Conservation (phyloP, 1,140 invertebrate species). For the Bombus sibiricus region DNA sequence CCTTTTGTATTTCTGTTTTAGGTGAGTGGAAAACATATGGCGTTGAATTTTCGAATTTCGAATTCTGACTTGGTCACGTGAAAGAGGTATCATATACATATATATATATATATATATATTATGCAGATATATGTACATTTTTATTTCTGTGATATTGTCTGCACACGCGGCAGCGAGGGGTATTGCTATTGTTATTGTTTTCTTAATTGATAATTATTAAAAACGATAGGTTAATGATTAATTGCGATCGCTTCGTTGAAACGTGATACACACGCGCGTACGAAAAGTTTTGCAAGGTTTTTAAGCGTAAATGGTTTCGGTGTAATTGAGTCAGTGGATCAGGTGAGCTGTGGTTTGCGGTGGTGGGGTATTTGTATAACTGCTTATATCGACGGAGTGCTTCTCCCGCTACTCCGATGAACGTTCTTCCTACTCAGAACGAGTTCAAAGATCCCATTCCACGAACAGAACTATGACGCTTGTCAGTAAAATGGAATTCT, state of each 20-base stretch:
- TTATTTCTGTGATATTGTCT: too few relatives aligned
- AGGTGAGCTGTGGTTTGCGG: not conserved
- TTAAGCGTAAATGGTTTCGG: not conserved
- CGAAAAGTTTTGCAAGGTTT: slow-evolving; percentile 8
- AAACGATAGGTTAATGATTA: not conserved
- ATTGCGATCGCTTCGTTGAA: slow-evolving; percentile 5
- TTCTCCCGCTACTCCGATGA: slow-evolving; percentile 8
- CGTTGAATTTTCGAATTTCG: not conserved
- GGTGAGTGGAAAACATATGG: slow-evolving; percentile 53
- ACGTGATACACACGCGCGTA: not conserved
- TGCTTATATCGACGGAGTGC: not conserved
- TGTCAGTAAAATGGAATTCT: slow-evolving; percentile 35
- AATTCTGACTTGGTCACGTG: not conserved
- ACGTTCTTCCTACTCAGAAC: slow-evolving; percentile 28
- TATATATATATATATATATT: too few relatives aligned
- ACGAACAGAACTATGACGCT: slow-evolving; percentile 18
- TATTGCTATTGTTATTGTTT: not conserved
- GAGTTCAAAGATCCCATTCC: slow-evolving; percentile 55
- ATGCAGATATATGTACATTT: not conserved
- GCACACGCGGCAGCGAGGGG: not conserved
- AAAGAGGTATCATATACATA: not conserved
- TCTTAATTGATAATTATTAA: slow-evolving; percentile 5
- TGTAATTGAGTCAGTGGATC: slow-evolving; percentile 7
- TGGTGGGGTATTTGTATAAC: not conserved
- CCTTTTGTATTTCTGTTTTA: slow-evolving; percentile 62